phyloP scores from a whole-genome alignment of 2,888 invertebrate genomes.

The Cyclophora albipunctata region DNA sequence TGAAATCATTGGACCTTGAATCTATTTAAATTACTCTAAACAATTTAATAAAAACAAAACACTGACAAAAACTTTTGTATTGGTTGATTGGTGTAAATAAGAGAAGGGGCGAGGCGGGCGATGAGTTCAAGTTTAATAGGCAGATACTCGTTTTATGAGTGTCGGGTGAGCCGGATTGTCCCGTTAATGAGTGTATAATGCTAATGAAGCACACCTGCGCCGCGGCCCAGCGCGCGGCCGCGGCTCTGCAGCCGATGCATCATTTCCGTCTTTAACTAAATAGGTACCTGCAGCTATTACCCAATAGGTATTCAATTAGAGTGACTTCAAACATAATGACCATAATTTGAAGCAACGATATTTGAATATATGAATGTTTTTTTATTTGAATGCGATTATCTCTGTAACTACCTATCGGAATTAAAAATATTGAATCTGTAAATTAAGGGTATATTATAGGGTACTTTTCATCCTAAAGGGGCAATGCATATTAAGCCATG shows the following conservation, averaged over 20 bases:
- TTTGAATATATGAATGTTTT: no score
- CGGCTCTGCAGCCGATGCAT: slow-evolving; percentile 17
- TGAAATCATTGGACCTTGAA: slow-evolving; percentile 48
- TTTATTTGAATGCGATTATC: no score
- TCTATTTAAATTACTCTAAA: slow-evolving; percentile 38
- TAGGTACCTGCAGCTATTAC: slow-evolving; percentile 1
- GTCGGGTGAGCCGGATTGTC: slow-evolving; percentile 33
- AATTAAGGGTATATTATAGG: no score
- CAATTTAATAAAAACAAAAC: slow-evolving; percentile 37
- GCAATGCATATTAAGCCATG: no score
- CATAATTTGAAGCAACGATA: no score
- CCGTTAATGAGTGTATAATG: slow-evolving; percentile 64
- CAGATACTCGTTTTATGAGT: slow-evolving; percentile 39
- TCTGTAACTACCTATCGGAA: no score
- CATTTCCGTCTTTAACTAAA: slow-evolving; percentile 20
- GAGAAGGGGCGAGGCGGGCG: slow-evolving; percentile 8
- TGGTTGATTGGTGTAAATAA: slow-evolving; percentile 14
- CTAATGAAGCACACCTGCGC: slow-evolving; percentile 56
- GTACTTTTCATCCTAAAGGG: no score
- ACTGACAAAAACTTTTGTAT: slow-evolving; percentile 17
- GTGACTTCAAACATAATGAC: no score
- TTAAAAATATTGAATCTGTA: no score
- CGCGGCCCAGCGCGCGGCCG: slow-evolving; percentile 10
- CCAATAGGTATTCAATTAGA: no score
- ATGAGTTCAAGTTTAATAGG: slow-evolving; percentile 34